Conservation (phyloP, 2,888 invertebrate genomes). For the Autographa gamma region DNA sequence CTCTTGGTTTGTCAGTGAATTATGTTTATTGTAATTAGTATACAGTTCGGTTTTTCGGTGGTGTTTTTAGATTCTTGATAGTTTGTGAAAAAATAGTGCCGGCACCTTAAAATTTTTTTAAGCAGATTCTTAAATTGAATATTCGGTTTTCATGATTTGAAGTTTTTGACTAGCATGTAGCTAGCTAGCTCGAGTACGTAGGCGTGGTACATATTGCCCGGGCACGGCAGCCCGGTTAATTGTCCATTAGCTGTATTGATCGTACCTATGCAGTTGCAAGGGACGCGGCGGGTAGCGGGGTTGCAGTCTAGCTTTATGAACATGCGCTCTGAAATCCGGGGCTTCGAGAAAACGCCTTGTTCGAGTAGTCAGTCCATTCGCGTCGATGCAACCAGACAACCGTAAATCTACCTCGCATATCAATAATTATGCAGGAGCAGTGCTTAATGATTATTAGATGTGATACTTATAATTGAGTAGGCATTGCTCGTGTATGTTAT, state of each 20-base stretch:
- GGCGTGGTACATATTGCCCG: not conserved
- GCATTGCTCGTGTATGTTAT: not conserved
- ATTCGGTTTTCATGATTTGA: too few relatives aligned
- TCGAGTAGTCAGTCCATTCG: not conserved
- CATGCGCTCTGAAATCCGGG: not conserved
- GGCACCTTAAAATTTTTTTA: too few relatives aligned
- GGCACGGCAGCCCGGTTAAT: too few relatives aligned
- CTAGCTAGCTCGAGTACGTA: too few relatives aligned
- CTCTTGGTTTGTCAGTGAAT: too few relatives aligned
- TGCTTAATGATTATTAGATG: not conserved
- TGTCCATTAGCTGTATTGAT: not conserved
- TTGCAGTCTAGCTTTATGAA: not conserved
- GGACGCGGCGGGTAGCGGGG: not conserved
- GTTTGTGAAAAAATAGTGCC: too few relatives aligned
- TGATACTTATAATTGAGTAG: not conserved
- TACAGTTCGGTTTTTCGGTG: too few relatives aligned
- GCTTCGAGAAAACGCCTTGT: not conserved
- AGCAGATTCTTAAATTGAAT: too few relatives aligned
- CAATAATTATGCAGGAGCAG: not conserved
- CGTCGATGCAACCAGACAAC: slow-evolving; percentile 9
- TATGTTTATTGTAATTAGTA: too few relatives aligned
- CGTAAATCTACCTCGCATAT: slow-evolving; percentile 8
- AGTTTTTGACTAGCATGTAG: too few relatives aligned
- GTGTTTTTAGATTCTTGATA: too few relatives aligned
- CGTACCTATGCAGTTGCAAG: not conserved